Evolutionary conservation across 2,888 invertebrate species (phyloP), one percentile per base, ranked within the genome.

Genomic region (Dicyrtomina minuta): DNA sequence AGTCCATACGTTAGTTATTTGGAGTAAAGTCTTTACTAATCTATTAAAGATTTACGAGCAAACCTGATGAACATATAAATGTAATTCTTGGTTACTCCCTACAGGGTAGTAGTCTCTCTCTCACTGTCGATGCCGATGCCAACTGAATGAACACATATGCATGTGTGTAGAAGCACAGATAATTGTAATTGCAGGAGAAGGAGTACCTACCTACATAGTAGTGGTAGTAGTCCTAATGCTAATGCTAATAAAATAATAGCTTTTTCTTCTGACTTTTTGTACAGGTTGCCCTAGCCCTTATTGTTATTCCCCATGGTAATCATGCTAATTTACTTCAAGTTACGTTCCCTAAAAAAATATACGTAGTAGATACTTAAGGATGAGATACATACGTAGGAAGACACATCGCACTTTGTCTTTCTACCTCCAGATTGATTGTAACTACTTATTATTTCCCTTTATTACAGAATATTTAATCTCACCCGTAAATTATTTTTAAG

Each of bases 11-110:
- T 22, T 51, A 41, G 39, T 20, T 41, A 60, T 60, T 44, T 43
- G 26, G 60, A 60, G 44, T 39, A 59, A 43, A 59, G 43, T 22
- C 17, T 62, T 2, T 22, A 17, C 64, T 64, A 64, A 64, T 64
- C 64, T 64, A 64, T 64, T 49, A 26, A 39, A 64, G 64, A 64
- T 64, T 64, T 64, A 64, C 33, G 64, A 64, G 26, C 26, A 15
- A 22, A 15, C 15, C 12, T 8, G 15, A 10, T 55, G n/a, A 15
- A 55, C 55, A 27, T 55, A 12, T 15, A 22, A 55, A 20, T 26
- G 55, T 15, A 26, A 55, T 55, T 55, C 26, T 55, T 55, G n/a
- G n/a, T n/a, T n/a, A n/a, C n/a, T n/a, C n/a, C n/a, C n/a, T n/a
- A n/a, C n/a, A n/a, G n/a, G n/a, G n/a, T n/a, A n/a, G n/a, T n/a